Evolutionary conservation across 2,797 vertebrate species (phyloP).

Genomic region (Lacerta bilineata): DNA sequence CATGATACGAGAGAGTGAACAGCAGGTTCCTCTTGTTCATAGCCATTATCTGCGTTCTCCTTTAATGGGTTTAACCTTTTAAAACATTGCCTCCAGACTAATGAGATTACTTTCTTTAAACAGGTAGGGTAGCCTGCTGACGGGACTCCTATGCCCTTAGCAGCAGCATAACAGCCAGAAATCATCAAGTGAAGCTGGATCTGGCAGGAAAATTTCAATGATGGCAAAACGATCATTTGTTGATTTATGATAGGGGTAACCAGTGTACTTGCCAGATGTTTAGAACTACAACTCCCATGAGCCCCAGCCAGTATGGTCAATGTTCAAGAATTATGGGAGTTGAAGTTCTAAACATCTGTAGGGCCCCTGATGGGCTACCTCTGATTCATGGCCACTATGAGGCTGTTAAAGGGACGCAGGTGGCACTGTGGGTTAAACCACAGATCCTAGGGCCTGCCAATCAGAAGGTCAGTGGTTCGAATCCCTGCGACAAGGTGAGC

Average conservation of each 20-base stretch:
- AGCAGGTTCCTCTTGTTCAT: not conserved
- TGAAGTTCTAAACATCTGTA: no score
- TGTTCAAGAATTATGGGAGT: no score
- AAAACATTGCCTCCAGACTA: slow-evolving; percentile 14
- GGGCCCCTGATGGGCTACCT: no score
- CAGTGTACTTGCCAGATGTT: no score
- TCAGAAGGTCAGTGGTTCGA: no score
- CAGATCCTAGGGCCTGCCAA: no score
- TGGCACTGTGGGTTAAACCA: no score
- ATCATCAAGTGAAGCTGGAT: not conserved
- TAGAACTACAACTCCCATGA: no score
- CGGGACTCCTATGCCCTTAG: not conserved
- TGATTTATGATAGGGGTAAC: not conserved
- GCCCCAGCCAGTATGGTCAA: no score
- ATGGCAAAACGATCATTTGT: not conserved
- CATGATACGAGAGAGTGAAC: not conserved
- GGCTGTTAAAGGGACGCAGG: not conserved
- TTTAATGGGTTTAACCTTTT: not conserved
- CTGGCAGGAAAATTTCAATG: not conserved
- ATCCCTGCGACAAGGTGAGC: no score
- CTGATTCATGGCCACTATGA: not conserved
- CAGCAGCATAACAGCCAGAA: not conserved
- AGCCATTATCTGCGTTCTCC: not conserved
- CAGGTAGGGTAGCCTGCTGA: not conserved
- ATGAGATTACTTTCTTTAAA: not conserved